Conservation (phyloP, 2,888 invertebrate species). For the Nasonovia ribisnigri region DNA sequence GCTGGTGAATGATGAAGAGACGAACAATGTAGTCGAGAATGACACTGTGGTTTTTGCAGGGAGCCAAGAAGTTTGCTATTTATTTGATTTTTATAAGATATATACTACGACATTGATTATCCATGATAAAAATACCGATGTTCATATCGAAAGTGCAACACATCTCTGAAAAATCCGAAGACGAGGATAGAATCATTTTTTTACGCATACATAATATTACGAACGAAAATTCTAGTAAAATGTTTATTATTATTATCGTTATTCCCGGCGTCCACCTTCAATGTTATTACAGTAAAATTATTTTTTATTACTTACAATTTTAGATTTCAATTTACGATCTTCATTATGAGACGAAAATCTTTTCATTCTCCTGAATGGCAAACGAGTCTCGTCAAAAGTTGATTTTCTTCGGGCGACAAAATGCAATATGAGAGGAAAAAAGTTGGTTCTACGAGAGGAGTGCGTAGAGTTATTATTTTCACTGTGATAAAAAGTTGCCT, state of each 20-base stretch:
- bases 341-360: slow-evolving; percentile 16
- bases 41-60: background rate
- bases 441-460: slow-evolving; percentile 3
- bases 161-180: background rate
- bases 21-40: background rate
- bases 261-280: background rate
- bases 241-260: background rate
- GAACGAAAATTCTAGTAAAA: background rate
- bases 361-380: slow-evolving; percentile 15
- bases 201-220: background rate
- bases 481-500: slow-evolving; percentile 59
- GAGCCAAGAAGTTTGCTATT: background rate
- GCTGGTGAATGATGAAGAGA: background rate
- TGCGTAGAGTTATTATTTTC: slow-evolving; percentile 46
- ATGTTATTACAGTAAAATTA: background rate
- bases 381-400: slow-evolving; percentile 40
- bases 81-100: background rate
- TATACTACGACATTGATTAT: background rate
- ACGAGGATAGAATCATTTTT: background rate
- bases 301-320: slow-evolving; percentile 13
- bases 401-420: slow-evolving; percentile 21
- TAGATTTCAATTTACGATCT: slow-evolving; percentile 43
- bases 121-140: background rate
- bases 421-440: slow-evolving; percentile 1
- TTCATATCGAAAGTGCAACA: background rate